A percentile compares a stretch with the other conserved stretches of the same genome.
Conservation (phyloP, 2,888 invertebrate species). For the Hipparchia sbordonii region DNA sequence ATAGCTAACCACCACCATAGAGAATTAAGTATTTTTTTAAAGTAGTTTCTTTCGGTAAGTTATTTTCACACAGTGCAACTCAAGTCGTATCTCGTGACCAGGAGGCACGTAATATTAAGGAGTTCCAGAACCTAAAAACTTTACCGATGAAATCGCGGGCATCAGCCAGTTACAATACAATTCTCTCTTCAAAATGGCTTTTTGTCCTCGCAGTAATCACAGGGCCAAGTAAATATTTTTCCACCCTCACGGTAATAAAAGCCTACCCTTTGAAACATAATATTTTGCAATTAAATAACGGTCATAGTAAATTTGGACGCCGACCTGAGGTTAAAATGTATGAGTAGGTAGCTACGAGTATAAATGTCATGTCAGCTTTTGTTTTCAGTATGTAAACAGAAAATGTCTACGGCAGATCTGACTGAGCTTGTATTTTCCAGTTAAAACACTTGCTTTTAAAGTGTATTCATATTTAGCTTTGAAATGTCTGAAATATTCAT, state of each 20-base stretch:
- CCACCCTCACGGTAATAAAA: neutral
- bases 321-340: constrained; percentile 20
- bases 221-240: neutral
- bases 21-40: too few relatives aligned
- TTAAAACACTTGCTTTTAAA: too few relatives aligned
- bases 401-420: constrained; percentile 11
- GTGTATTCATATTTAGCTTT: too few relatives aligned
- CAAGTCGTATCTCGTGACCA: too few relatives aligned
- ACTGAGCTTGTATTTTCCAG: neutral
- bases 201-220: neutral
- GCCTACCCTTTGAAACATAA: constrained; percentile 12
- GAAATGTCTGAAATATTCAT: too few relatives aligned
- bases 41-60: too few relatives aligned
- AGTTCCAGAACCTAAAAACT: too few relatives aligned
- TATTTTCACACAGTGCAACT: too few relatives aligned
- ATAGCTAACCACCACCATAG: too few relatives aligned
- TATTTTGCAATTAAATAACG: constrained; percentile 19
- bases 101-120: too few relatives aligned
- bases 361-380: constrained; percentile 10
- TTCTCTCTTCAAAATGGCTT: neutral
- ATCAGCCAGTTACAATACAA: too few relatives aligned
- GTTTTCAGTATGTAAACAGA: constrained; percentile 10
- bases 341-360: constrained; percentile 15
- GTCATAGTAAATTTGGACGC: constrained; percentile 18
- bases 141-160: too few relatives aligned